phyloP scores from a whole-genome alignment of 2,888 invertebrate genomes.

The Noctua pronuba region DNA sequence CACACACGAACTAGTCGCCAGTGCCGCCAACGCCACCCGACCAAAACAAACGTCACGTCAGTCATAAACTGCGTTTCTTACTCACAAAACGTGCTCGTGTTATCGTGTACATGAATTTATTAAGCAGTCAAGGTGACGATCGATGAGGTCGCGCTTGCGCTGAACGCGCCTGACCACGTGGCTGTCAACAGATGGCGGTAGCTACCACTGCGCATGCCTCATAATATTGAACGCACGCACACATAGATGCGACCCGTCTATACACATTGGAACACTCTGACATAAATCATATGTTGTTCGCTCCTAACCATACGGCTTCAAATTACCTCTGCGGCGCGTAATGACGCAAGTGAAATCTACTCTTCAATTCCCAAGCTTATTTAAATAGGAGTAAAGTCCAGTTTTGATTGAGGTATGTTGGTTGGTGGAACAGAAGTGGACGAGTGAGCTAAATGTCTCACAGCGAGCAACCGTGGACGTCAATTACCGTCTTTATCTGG shows the following conservation, averaged over 20 bases:
- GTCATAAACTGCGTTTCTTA: conserved; percentile 73
- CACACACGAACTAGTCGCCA: conserved; percentile 40
- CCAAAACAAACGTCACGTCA: conserved; percentile 63
- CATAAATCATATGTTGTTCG: conserved; percentile 88
- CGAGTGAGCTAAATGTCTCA: conserved; percentile 83
- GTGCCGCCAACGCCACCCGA: conserved; percentile 55
- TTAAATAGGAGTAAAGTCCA: conserved; percentile 28
- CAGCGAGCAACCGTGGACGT: conserved; percentile 80
- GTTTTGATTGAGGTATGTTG: conserved; percentile 57
- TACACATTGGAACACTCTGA: conserved; percentile 73
- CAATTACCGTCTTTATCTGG: conserved; percentile 86
- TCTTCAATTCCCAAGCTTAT: conserved; percentile 69
- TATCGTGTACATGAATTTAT: conserved; percentile 84
- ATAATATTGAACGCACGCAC: conserved; percentile 85
- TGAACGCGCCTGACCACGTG: conserved; percentile 77
- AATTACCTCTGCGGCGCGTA: conserved; percentile 84
- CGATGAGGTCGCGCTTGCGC: conserved; percentile 85
- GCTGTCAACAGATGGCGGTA: conserved; percentile 88
- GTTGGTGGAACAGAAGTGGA: conserved; percentile 77
- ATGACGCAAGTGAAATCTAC: conserved; percentile 80
- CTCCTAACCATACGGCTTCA: conserved; percentile 86
- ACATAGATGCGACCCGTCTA: conserved; percentile 60
- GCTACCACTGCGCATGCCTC: conserved; percentile 83
- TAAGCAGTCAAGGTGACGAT: conserved; percentile 88
- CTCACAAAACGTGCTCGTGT: conserved; percentile 74